Conservation (phyloP, 2,113 vertebrate genomes). For the Pionites leucogaster region DNA sequence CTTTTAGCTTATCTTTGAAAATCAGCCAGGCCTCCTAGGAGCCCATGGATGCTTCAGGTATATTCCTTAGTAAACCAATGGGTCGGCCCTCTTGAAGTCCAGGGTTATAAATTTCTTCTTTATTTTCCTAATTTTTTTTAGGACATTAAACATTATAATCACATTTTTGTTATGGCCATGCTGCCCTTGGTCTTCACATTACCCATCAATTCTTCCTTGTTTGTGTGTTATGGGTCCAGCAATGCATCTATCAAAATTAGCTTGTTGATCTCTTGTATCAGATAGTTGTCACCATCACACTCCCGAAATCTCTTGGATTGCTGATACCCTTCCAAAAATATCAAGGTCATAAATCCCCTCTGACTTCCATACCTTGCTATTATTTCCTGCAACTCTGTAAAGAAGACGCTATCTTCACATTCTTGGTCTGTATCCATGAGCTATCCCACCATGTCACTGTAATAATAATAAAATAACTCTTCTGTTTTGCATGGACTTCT, state of each 20-base stretch:
- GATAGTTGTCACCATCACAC: background rate
- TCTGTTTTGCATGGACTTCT: background rate
- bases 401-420: background rate
- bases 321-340: background rate
- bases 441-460: background rate
- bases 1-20: background rate
- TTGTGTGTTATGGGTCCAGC: background rate
- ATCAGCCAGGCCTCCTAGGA: background rate
- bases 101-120: background rate
- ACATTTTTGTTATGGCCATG: background rate
- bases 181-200: background rate
- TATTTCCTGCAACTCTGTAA: background rate
- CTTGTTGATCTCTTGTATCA: background rate
- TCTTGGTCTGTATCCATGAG: background rate
- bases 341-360: background rate
- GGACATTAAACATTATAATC: background rate
- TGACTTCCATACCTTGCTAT: background rate
- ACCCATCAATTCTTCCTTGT: background rate
- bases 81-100: background rate
- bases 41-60: background rate
- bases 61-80: background rate
- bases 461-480: background rate
- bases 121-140: background rate
- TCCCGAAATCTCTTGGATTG: background rate
- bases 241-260: background rate